Percentiles rank a stretch among this genome's conserved stretches.
Evolutionary conservation across 2,797 vertebrate species (phyloP).

Genomic region (Peromyscus aztecus): DNA sequence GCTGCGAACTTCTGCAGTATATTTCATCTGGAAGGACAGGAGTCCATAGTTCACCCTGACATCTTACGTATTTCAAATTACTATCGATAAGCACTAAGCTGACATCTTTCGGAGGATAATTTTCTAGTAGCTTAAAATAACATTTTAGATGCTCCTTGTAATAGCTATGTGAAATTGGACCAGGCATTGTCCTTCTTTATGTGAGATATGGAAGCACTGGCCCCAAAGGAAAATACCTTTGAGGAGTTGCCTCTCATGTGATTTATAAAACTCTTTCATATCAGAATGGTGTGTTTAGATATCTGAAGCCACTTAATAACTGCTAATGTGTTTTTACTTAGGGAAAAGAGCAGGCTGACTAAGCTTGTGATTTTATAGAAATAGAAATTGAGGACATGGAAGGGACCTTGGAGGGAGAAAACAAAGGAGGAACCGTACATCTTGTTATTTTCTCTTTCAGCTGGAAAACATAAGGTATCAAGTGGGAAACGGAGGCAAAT

Average conservation of each 20-base stretch:
- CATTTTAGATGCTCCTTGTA: slow-evolving; percentile 73
- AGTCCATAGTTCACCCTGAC: slow-evolving; percentile 80
- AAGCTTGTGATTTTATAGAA: neutral
- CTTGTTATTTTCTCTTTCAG: neutral
- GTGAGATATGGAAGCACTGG: neutral
- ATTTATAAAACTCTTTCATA: neutral
- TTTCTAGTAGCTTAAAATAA: slow-evolving; percentile 80
- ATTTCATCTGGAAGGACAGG: slow-evolving; percentile 77
- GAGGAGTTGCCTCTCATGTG: neutral
- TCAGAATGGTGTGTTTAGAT: neutral
- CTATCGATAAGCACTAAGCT: slow-evolving; percentile 72
- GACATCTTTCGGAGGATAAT: slow-evolving; percentile 76
- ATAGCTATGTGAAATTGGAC: slow-evolving; percentile 54
- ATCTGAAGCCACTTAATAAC: slow-evolving; percentile 36
- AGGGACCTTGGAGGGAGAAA: neutral
- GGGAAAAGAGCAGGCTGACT: neutral
- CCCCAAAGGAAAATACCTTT: slow-evolving; percentile 59
- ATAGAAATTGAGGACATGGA: neutral
- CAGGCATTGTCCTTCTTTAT: slow-evolving; percentile 55
- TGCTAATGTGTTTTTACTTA: slow-evolving; percentile 36
- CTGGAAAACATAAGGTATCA: neutral
- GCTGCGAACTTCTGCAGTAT: slow-evolving; percentile 71
- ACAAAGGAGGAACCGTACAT: neutral
- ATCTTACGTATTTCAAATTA: slow-evolving; percentile 80
- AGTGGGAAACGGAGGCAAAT: neutral